These are phyloP conservation scores for Cephalopterus ornatus DNA, from an alignment of 2,113 vertebrate species.

Conservation along the genomic window DNA sequence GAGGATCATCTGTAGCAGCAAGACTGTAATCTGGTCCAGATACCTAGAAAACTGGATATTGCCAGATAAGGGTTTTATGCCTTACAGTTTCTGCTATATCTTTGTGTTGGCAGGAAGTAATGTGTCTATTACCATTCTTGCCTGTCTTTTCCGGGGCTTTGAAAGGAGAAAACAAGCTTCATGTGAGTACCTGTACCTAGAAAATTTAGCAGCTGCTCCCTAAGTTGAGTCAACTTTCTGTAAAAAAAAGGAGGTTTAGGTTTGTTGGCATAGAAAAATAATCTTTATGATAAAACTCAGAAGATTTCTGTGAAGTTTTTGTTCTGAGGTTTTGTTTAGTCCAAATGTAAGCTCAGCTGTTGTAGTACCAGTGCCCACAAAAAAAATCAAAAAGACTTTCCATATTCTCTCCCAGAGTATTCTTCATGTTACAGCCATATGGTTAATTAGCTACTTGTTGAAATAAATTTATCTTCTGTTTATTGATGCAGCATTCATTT, in stretches of 20 bases:
- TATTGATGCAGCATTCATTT: background rate
- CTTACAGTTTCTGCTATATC: background rate
- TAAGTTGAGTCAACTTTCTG: background rate
- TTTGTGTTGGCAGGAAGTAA: background rate
- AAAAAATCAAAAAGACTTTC: background rate
- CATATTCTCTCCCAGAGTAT: background rate
- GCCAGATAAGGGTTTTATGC: background rate
- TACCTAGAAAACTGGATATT: background rate
- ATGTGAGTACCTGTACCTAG: background rate
- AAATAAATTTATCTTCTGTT: background rate
- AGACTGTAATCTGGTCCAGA: background rate
- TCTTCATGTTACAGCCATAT: background rate
- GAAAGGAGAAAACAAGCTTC: background rate
- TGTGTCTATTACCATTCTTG: rapidly evolving
- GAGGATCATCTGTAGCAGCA: background rate
- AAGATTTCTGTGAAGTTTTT: background rate
- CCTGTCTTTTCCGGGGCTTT: background rate
- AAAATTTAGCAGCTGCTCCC: background rate
- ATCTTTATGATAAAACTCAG: background rate
- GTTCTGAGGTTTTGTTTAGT: background rate
- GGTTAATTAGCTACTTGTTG: background rate
- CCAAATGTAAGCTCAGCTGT: background rate
- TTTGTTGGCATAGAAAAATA: background rate
- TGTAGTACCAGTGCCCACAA: background rate
- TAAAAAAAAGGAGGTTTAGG: background rate